Percentiles rank a stretch among this genome's conserved stretches.
Evolutionary conservation across 2,113 vertebrate species (phyloP).

Genomic region (Vidua macroura): DNA sequence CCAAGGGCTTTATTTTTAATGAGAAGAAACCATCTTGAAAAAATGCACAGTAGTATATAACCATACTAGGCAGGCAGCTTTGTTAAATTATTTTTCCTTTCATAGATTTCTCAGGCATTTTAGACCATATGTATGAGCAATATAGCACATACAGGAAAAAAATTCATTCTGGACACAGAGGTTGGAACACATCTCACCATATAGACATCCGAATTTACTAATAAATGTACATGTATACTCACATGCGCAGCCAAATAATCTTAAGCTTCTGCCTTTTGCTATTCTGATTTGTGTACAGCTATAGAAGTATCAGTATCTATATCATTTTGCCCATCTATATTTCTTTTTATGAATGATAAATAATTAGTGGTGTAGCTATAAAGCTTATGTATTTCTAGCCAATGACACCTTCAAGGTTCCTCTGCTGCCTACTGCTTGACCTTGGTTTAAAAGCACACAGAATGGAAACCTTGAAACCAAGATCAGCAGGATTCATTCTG

Average conservation of each 20-base stretch:
- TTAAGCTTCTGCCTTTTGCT: background rate
- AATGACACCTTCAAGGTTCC: constrained; percentile 89
- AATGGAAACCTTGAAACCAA: constrained; percentile 81
- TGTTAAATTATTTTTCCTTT: constrained; percentile 30
- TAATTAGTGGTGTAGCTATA: constrained; percentile 78
- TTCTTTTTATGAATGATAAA: constrained; percentile 76
- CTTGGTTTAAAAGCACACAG: constrained; percentile 82
- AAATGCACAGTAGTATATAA: background rate
- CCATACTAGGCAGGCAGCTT: background rate
- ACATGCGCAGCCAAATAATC: background rate
- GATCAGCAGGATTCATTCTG: constrained; percentile 80
- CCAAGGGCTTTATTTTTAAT: constrained; percentile 48
- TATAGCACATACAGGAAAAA: background rate
- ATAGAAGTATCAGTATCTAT: constrained; percentile 5
- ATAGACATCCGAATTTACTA: background rate
- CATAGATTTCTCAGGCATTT: constrained; percentile 4
- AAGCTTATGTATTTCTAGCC: constrained; percentile 87
- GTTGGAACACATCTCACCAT: background rate
- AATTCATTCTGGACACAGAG: background rate
- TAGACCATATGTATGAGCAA: background rate
- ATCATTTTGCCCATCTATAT: constrained; percentile 50
- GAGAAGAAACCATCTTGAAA: constrained; percentile 44
- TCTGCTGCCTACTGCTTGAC: constrained; percentile 81
- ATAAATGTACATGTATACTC: background rate
- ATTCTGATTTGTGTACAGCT: background rate